phyloP scores from a whole-genome alignment of 1,140 invertebrate genomes.

The Dreissena rostriformis region DNA sequence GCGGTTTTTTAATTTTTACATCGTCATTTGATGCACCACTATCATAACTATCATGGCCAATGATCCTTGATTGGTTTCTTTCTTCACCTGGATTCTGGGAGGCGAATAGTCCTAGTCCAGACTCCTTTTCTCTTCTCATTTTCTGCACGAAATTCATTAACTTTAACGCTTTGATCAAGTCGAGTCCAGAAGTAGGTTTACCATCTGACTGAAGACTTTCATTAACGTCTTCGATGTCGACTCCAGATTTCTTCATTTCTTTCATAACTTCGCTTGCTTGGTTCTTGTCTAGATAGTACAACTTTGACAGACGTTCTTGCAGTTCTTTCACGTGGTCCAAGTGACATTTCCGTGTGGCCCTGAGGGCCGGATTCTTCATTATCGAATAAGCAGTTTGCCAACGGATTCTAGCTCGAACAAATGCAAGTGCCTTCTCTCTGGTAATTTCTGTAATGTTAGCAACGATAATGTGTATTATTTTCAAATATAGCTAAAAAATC shows the following conservation, averaged over 20 bases:
- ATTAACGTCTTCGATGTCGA: neutral
- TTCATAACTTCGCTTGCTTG: neutral
- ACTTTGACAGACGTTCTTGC: neutral
- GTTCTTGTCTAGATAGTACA: neutral
- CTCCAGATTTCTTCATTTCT: neutral
- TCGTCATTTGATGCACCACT: too few species aligned
- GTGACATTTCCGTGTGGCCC: neutral
- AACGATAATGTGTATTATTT: too few species aligned
- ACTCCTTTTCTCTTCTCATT: neutral
- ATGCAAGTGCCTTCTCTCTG: neutral
- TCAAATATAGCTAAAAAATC: too few species aligned
- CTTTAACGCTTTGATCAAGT: neutral
- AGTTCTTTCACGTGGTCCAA: neutral
- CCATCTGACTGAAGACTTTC: neutral
- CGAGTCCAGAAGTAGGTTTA: neutral
- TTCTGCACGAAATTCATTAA: neutral
- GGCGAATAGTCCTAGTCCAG: neutral
- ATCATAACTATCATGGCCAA: too few species aligned
- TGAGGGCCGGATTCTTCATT: neutral
- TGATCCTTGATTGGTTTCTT: too few species aligned
- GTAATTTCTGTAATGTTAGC: too few species aligned
- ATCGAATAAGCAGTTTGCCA: slow-evolving; percentile 4
- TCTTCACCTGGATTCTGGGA: too few species aligned
- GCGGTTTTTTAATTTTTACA: too few species aligned
- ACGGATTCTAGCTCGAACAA: neutral